Percentiles rank a stretch among this genome's conserved stretches.
These are phyloP conservation scores for Etia nguti DNA, from an alignment of 2,113 vertebrate species.

Conservation along the genomic window DNA sequence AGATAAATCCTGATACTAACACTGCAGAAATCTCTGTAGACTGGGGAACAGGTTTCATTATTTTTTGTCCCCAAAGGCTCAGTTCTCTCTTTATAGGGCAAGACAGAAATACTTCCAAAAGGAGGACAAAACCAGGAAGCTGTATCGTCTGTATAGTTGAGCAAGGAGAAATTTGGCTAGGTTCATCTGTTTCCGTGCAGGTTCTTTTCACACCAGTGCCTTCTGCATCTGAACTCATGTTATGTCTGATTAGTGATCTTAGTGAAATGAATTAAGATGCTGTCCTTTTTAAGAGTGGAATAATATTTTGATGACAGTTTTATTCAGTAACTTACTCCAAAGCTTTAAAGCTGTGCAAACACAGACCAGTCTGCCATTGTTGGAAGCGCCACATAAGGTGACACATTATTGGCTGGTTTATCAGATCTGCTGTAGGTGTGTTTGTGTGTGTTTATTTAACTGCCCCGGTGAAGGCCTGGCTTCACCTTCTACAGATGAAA, in stretches of 20 bases:
- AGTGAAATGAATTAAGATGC: background rate
- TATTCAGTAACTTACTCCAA: background rate
- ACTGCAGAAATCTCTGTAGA: constrained; percentile 2
- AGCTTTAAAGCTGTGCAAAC: background rate
- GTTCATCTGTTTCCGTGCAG: background rate
- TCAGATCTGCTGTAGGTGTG: background rate
- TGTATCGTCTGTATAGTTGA: constrained; percentile 5
- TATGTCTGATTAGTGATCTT: background rate
- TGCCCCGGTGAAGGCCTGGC: background rate
- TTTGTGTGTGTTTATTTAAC: background rate
- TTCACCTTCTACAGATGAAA: background rate
- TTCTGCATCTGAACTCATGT: background rate
- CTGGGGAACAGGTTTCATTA: constrained; percentile 19
- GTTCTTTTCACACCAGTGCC: background rate
- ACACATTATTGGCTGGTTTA: background rate
- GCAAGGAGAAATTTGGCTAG: background rate
- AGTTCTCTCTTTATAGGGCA: constrained; percentile 42
- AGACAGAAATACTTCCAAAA: constrained; percentile 56
- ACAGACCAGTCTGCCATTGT: background rate
- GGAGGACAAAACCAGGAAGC: constrained; percentile 40
- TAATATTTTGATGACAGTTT: background rate
- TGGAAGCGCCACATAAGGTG: background rate
- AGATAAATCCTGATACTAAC: background rate
- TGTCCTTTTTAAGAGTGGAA: background rate
- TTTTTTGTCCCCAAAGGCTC: constrained; percentile 30